Conservation (phyloP, 2,888 invertebrate genomes). For the Sycophila texana region DNA sequence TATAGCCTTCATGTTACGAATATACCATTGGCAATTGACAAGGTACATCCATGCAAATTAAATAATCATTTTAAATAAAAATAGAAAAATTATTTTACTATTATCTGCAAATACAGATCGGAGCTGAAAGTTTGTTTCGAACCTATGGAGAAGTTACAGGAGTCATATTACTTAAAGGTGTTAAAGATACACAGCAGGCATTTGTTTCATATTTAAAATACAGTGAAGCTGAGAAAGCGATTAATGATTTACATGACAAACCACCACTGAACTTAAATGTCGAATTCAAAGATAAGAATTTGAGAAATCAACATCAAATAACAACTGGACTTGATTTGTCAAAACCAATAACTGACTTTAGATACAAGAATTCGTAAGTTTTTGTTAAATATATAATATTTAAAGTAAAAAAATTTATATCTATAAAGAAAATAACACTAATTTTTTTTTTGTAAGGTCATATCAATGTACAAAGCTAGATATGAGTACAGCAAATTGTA, state of each 20-base stretch:
- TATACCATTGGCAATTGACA: constrained; percentile 64
- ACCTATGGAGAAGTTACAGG: constrained; percentile 38
- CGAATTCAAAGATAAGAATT: constrained; percentile 61
- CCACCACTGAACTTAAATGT: constrained; percentile 65
- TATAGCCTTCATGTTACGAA: constrained; percentile 62
- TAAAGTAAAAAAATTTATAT: background rate
- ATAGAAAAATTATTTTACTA: constrained; percentile 28
- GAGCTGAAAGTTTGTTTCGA: constrained; percentile 35
- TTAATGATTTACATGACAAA: constrained; percentile 62
- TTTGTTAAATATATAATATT: background rate
- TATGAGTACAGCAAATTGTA: constrained; percentile 38
- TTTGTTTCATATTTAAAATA: constrained; percentile 64
- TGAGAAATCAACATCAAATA: constrained; percentile 2
- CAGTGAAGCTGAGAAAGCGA: constrained; percentile 67
- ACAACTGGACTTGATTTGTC: constrained; percentile 26
- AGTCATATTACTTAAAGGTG: constrained; percentile 1
- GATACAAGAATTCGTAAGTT: constrained; percentile 43
- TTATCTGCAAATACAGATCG: constrained; percentile 23
- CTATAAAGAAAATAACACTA: background rate
- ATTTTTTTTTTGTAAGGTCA: constrained; percentile 22
- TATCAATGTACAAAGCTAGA: constrained; percentile 8
- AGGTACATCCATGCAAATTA: constrained; percentile 46
- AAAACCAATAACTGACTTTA: constrained; percentile 47
- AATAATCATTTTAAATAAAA: background rate
- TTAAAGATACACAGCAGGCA: constrained; percentile 62